These are phyloP conservation scores for Lycopodina hypogea DNA, from an alignment of 37 sponge, comb jelly and placozoan genomes.

Conservation along the genomic window DNA sequence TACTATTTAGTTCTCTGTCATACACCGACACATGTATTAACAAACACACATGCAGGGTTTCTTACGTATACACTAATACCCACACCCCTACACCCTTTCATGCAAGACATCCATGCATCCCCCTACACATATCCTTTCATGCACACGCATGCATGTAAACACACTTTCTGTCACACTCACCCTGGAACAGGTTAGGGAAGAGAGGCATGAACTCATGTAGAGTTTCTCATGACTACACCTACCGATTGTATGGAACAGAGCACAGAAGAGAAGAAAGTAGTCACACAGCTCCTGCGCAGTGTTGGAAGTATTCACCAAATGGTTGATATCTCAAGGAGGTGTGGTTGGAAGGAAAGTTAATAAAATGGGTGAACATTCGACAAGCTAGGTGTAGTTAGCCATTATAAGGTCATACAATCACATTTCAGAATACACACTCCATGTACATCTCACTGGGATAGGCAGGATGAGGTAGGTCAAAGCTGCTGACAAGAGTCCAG, in stretches of 20 bases:
- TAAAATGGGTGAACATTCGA: not conserved
- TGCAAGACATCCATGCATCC: no score
- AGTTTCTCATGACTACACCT: conserved; percentile 90
- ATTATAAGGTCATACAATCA: not conserved
- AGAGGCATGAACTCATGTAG: conserved; percentile 97
- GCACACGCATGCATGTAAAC: no score
- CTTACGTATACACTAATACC: no score
- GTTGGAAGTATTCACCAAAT: conserved; percentile 76
- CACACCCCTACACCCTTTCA: no score
- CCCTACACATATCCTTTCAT: no score
- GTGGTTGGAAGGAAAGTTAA: conserved; percentile 54
- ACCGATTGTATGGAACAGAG: conserved; percentile 91
- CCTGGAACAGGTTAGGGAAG: conserved; percentile 85
- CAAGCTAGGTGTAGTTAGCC: no score
- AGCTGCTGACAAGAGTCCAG: no score
- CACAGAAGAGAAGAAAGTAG: conserved; percentile 92
- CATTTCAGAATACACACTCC: not conserved
- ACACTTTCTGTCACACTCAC: not conserved
- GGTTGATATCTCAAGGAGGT: conserved; percentile 91
- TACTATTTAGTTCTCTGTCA: no score
- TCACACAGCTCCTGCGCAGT: conserved; percentile 90
- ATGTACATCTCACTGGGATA: not conserved
- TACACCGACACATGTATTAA: no score
- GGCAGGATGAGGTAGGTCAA: no score
- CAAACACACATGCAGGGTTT: no score